phyloP scores from a whole-genome alignment of 2,797 vertebrate species.

The Rhyacichthys aspro region DNA sequence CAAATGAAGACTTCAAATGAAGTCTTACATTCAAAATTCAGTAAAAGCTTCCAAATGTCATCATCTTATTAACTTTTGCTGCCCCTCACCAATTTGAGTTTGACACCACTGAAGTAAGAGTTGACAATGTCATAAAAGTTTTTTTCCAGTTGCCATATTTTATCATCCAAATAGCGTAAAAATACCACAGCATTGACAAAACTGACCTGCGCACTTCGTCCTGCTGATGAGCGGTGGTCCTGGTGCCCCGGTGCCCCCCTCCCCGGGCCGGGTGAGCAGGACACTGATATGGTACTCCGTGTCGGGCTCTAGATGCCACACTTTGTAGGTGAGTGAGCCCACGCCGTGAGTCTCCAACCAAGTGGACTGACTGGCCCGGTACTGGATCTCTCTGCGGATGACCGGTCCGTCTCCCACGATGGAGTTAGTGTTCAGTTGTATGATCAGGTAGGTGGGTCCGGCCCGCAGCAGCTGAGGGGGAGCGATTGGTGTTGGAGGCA shows the following conservation, averaged over 20 bases:
- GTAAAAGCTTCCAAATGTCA: too few relatives aligned
- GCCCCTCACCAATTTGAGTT: too few relatives aligned
- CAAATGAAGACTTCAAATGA: too few relatives aligned
- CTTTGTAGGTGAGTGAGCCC: constrained; percentile 92
- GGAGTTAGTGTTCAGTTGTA: constrained; percentile 97
- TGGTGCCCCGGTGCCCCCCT: constrained; percentile 91
- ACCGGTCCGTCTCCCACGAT: constrained; percentile 94
- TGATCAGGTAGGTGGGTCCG: constrained; percentile 93
- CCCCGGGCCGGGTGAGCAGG: constrained; percentile 91
- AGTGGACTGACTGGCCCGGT: constrained; percentile 90
- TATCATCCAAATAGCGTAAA: too few relatives aligned
- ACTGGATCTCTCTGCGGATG: constrained; percentile 94
- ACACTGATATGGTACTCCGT: constrained; percentile 96
- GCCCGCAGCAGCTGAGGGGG: constrained; percentile 93
- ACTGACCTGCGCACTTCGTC: constrained; percentile 94
- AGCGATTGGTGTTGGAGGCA: constrained; percentile 91
- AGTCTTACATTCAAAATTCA: too few relatives aligned
- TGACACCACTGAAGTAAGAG: too few relatives aligned
- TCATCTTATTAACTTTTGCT: too few relatives aligned
- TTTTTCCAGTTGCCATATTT: too few relatives aligned
- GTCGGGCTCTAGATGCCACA: constrained; percentile 96
- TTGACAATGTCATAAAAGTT: too few relatives aligned
- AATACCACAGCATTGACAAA: not conserved
- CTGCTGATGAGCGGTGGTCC: constrained; percentile 93
- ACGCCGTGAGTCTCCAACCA: constrained; percentile 93